These are phyloP conservation scores for Macrotis lagotis DNA, from an alignment of 2,113 vertebrate genomes.

Conservation along the genomic window DNA sequence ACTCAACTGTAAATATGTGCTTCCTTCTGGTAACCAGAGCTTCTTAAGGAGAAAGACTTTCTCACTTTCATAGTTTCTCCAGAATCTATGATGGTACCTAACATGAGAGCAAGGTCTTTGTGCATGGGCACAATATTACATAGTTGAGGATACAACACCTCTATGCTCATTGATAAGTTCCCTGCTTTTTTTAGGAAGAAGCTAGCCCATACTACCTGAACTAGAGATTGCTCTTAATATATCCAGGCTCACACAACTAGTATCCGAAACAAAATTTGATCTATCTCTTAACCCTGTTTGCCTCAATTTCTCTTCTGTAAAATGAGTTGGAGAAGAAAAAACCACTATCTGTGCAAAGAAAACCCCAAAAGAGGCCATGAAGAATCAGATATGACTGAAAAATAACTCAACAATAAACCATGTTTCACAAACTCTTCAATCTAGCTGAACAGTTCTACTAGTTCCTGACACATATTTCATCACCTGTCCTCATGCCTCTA, in stretches of 20 bases:
- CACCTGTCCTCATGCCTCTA: not conserved
- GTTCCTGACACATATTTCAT: not conserved
- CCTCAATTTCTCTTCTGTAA: too few relatives aligned
- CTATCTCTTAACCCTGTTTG: too few relatives aligned
- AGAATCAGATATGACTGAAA: too few relatives aligned
- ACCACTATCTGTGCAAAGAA: too few relatives aligned
- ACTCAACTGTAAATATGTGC: not conserved
- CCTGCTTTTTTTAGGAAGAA: not conserved
- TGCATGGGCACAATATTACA: not conserved
- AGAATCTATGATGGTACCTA: not conserved
- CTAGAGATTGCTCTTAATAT: not conserved
- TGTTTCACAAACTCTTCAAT: not conserved
- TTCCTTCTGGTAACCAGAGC: not conserved
- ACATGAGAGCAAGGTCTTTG: not conserved
- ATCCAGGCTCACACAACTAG: not conserved
- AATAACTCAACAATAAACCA: not conserved
- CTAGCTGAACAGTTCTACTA: not conserved
- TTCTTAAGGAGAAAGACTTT: not conserved
- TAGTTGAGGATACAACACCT: not conserved
- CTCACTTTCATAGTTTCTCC: not conserved
- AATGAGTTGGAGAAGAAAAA: too few relatives aligned
- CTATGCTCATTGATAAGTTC: not conserved
- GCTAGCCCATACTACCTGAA: not conserved
- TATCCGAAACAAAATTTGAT: not conserved
- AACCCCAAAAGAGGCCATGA: too few relatives aligned